phyloP scores from a whole-genome alignment of 2,888 invertebrate species.

The Hydrotaea diabolus region DNA sequence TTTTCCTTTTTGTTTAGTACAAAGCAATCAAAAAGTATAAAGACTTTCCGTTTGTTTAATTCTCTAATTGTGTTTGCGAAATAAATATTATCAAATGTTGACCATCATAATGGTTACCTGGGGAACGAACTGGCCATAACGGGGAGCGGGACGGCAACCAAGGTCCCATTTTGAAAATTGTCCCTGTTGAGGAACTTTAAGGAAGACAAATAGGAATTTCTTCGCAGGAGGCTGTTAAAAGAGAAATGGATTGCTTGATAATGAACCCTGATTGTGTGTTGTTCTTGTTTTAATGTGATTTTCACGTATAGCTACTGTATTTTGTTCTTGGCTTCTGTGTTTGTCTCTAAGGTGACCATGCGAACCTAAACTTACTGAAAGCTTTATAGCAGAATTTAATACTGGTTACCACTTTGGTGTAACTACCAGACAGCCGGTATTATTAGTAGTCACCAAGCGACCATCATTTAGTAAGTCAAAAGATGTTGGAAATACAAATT shows the following conservation, averaged over 20 bases:
- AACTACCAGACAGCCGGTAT: too few species aligned
- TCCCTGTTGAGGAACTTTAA: not conserved
- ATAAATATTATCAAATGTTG: slow-evolving; percentile 29
- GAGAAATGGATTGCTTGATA: slow-evolving; percentile 53
- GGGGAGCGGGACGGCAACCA: not conserved
- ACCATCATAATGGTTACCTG: slow-evolving; percentile 28
- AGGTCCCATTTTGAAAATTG: not conserved
- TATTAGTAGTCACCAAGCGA: too few species aligned
- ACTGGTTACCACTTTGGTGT: too few species aligned
- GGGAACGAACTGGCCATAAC: not conserved
- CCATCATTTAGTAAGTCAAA: too few species aligned
- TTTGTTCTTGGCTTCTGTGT: not conserved
- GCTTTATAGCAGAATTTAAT: too few species aligned
- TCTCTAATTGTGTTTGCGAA: slow-evolving; percentile 31
- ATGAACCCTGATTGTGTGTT: slow-evolving; percentile 39
- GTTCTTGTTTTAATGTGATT: not conserved
- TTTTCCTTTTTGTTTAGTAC: not conserved
- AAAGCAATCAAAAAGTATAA: slow-evolving; percentile 17
- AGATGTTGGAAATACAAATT: too few species aligned
- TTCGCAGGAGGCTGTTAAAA: not conserved
- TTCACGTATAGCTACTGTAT: not conserved
- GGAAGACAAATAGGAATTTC: not conserved
- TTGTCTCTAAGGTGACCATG: not conserved
- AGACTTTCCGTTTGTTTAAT: slow-evolving; percentile 28
- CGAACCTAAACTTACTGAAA: too few species aligned